Evolutionary conservation across 2,888 invertebrate species (phyloP).

Genomic region (Leucophora obtusa): DNA sequence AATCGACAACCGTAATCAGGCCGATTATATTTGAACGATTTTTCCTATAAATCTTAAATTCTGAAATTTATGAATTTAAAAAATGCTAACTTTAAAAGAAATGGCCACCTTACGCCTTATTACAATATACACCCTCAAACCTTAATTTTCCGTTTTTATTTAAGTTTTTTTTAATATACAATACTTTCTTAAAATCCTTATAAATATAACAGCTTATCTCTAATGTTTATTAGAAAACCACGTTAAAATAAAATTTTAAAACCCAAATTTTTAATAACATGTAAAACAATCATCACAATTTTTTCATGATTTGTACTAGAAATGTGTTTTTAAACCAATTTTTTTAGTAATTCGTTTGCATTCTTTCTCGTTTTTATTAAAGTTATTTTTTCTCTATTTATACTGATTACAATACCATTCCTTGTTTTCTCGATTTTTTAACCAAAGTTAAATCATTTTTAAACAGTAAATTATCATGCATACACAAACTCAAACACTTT

Average conservation of each 20-base stretch:
- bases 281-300: conserved; percentile 1
- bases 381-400: neutral
- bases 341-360: neutral
- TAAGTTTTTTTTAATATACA: too few species aligned
- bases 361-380: neutral
- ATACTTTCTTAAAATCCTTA: too few species aligned
- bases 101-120: too few species aligned
- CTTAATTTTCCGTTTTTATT: too few species aligned
- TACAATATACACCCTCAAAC: too few species aligned
- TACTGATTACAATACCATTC: conserved; percentile 17
- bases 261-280: neutral
- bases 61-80: too few species aligned
- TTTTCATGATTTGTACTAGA: neutral
- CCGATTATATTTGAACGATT: too few species aligned
- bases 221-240: too few species aligned
- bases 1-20: too few species aligned
- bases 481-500: neutral
- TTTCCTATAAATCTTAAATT: too few species aligned
- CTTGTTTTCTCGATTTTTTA: conserved; percentile 10
- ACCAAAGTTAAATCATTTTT: conserved; percentile 18
- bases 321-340: neutral
- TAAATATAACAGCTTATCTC: too few species aligned
- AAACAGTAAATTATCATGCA: neutral
- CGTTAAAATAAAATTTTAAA: neutral
- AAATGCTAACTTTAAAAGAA: too few species aligned